Evolutionary conservation across 2,797 vertebrate genomes (phyloP).

Genomic region (Danio kyathit): DNA sequence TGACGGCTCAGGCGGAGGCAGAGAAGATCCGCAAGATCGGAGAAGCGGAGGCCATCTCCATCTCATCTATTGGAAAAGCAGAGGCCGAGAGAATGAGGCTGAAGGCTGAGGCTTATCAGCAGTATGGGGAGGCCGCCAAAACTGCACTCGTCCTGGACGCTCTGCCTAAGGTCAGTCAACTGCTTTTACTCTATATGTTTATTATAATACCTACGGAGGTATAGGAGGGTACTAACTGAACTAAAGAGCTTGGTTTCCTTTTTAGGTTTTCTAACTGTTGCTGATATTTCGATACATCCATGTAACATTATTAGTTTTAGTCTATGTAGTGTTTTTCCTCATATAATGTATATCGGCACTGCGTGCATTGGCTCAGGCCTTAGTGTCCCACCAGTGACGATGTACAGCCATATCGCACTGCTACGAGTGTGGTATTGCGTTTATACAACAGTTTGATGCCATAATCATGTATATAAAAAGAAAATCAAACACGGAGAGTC

Average conservation of each 20-base stretch:
- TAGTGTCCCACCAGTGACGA: too few species aligned
- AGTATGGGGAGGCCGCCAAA: conserved; percentile 86
- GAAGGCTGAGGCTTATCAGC: conserved; percentile 86
- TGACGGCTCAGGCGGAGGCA: conserved; percentile 85
- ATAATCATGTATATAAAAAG: too few species aligned
- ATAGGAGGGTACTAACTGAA: too few species aligned
- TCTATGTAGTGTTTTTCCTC: too few species aligned
- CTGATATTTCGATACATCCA: too few species aligned
- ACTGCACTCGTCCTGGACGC: conserved; percentile 85
- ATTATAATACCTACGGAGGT: neutral
- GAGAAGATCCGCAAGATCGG: conserved; percentile 87
- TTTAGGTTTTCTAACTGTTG: neutral
- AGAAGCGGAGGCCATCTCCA: conserved; percentile 85
- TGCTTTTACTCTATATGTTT: neutral
- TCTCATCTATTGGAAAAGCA: conserved; percentile 82
- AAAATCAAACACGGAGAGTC: too few species aligned
- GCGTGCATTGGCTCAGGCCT: too few species aligned
- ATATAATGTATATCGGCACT: too few species aligned
- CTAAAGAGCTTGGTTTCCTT: neutral
- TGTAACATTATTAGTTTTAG: too few species aligned
- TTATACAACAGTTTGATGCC: too few species aligned
- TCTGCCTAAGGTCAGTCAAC: conserved; percentile 81
- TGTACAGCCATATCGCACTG: too few species aligned
- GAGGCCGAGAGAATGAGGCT: conserved; percentile 88
- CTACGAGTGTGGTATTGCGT: too few species aligned